phyloP scores from a whole-genome alignment of 2,888 invertebrate genomes.

The Adela reaumurella region DNA sequence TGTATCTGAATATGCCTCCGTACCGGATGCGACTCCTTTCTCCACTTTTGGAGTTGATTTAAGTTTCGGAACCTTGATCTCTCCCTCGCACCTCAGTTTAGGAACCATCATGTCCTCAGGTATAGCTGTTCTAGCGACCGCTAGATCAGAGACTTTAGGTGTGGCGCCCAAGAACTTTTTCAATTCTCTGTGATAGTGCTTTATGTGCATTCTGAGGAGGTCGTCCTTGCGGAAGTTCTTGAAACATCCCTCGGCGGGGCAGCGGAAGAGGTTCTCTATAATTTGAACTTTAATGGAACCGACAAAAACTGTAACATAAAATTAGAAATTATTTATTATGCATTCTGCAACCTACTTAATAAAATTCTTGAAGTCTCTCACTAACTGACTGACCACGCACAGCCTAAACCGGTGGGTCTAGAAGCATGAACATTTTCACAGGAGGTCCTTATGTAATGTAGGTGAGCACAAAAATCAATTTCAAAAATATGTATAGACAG shows the following conservation, averaged over 20 bases:
- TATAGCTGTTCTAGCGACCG: constrained; percentile 68
- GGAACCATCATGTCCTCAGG: constrained; percentile 15
- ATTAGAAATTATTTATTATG: no score
- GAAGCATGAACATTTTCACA: no score
- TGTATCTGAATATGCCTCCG: neutral
- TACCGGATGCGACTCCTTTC: constrained; percentile 14
- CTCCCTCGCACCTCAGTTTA: constrained; percentile 15
- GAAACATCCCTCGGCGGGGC: constrained; percentile 78
- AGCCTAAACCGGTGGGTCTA: no score
- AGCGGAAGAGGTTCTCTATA: constrained; percentile 64
- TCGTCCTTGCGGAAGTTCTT: constrained; percentile 91
- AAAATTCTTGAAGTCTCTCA: no score
- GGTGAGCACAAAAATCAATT: no score
- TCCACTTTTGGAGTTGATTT: constrained; percentile 27
- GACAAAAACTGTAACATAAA: constrained; percentile 42
- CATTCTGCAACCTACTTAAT: no score
- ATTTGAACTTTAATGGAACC: constrained; percentile 63
- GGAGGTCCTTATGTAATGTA: no score
- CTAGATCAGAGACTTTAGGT: constrained; percentile 82
- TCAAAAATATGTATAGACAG: no score
- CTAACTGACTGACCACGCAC: no score
- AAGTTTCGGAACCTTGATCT: constrained; percentile 30
- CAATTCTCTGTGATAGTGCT: constrained; percentile 87
- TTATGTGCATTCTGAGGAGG: constrained; percentile 88
- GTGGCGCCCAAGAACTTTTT: constrained; percentile 71